These are phyloP conservation scores for Acanthaster planci DNA, from an alignment of 35 echinoderm and acorn worm species.

Conservation along the genomic window DNA sequence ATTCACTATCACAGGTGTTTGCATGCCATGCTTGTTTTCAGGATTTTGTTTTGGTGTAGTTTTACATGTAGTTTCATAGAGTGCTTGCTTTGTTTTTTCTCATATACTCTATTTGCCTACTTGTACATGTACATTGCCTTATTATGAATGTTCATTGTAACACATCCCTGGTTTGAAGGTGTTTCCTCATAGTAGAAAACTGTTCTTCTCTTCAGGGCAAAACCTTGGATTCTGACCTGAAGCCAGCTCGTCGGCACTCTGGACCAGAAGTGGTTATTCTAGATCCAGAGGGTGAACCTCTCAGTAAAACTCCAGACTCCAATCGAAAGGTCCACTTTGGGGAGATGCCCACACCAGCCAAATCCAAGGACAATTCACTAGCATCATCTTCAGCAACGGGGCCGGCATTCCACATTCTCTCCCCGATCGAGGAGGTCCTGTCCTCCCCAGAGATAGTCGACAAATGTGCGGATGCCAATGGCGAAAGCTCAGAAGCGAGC, in stretches of 20 bases:
- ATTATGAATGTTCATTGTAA: too few species aligned
- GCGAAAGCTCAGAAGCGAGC: constrained; percentile 16
- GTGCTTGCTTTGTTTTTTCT: too few species aligned
- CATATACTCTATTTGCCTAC: too few species aligned
- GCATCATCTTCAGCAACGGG: background rate
- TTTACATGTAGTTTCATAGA: too few species aligned
- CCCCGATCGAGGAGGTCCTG: constrained; percentile 81
- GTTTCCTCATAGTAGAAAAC: too few species aligned
- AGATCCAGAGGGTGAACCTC: background rate
- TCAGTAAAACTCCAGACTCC: constrained; percentile 15
- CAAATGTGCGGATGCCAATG: constrained; percentile 8
- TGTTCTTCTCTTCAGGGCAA: background rate
- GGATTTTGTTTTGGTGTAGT: too few species aligned
- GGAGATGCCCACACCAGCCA: constrained; percentile 36
- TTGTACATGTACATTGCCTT: too few species aligned
- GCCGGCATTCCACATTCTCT: constrained; percentile 64
- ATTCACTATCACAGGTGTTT: too few species aligned
- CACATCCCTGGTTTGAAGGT: too few species aligned
- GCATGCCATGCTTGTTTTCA: too few species aligned
- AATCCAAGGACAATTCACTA: constrained; percentile 34
- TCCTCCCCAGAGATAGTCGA: constrained; percentile 88
- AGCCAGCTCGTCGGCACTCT: constrained; percentile 3
- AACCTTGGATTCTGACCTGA: background rate
- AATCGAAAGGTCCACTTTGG: constrained; percentile 42
- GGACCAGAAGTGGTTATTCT: constrained; percentile 20